phyloP scores from a whole-genome alignment of 2,113 vertebrate genomes.

The Mastomys coucha region DNA sequence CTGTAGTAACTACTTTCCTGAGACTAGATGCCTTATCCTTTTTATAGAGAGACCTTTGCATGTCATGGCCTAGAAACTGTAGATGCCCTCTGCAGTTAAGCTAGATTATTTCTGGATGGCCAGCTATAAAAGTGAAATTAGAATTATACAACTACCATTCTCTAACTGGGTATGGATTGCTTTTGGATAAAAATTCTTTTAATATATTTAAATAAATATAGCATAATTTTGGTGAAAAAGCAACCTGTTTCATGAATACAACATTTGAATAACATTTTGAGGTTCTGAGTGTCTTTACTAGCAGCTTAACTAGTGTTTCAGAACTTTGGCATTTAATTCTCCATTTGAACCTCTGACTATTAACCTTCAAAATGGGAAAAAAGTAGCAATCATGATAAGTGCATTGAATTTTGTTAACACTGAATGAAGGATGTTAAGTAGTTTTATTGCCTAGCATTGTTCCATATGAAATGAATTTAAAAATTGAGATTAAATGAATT shows the following conservation, averaged over 20 bases:
- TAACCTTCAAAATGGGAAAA: conserved; percentile 8
- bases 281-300: conserved; percentile 5
- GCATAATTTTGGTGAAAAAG: conserved; percentile 14
- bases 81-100: background rate
- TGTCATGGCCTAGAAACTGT: background rate
- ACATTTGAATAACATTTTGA: background rate
- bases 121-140: conserved; percentile 29
- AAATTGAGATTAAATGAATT: background rate
- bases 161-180: conserved; percentile 14
- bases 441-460: background rate
- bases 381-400: conserved; percentile 15
- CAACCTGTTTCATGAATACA: background rate
- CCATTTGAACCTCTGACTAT: conserved; percentile 10
- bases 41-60: background rate
- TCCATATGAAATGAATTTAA: conserved; percentile 2
- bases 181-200: conserved; percentile 33
- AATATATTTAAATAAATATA: background rate
- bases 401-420: background rate
- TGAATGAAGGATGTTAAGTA: background rate
- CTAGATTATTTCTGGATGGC: background rate
- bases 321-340: conserved; percentile 12
- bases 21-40: background rate
- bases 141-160: conserved; percentile 8
- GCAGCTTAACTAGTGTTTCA: background rate
- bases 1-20: conserved; percentile 26